A percentile compares a stretch with the other conserved stretches of the same genome.
Evolutionary conservation across 1,140 invertebrate genomes (phyloP).

Genomic region (Danaus melanippus): DNA sequence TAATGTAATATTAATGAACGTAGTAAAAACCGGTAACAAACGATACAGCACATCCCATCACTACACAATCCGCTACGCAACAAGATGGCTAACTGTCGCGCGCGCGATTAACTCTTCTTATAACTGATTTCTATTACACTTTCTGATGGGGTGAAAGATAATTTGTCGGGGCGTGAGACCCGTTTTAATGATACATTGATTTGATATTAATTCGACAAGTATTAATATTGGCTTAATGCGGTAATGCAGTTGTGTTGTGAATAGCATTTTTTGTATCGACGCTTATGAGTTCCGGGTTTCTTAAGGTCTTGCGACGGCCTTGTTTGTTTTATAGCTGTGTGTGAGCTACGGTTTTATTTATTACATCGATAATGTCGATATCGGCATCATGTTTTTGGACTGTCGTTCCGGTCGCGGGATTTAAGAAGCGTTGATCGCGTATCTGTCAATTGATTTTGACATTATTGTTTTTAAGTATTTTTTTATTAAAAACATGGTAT

Average conservation of each 20-base stretch:
- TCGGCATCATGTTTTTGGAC: too few species aligned
- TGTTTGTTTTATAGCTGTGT: too few species aligned
- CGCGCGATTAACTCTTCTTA: constrained; percentile 64
- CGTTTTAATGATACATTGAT: constrained; percentile 67
- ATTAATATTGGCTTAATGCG: constrained; percentile 45
- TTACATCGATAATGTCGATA: too few species aligned
- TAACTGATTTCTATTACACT: constrained; percentile 68
- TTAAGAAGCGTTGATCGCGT: too few species aligned
- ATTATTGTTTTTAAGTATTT: too few species aligned
- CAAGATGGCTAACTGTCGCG: constrained; percentile 64
- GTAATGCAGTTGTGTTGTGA: constrained; percentile 44
- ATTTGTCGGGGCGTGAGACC: constrained; percentile 60
- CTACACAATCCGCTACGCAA: constrained; percentile 37
- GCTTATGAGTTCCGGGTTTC: constrained; percentile 22
- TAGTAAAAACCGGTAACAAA: not conserved
- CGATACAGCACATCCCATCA: constrained; percentile 14
- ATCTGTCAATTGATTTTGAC: too few species aligned
- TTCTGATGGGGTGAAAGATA: constrained; percentile 66
- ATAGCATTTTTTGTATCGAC: constrained; percentile 40
- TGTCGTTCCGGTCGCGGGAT: too few species aligned
- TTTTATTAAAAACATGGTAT: too few species aligned
- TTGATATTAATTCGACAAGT: constrained; percentile 65
- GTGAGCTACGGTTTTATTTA: too few species aligned
- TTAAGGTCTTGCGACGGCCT: too few species aligned
- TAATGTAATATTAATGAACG: not conserved